Percentiles rank a stretch among this genome's conserved stretches.
Conservation (phyloP, 2,113 vertebrate genomes). For the Sakesphorus luctuosus region DNA sequence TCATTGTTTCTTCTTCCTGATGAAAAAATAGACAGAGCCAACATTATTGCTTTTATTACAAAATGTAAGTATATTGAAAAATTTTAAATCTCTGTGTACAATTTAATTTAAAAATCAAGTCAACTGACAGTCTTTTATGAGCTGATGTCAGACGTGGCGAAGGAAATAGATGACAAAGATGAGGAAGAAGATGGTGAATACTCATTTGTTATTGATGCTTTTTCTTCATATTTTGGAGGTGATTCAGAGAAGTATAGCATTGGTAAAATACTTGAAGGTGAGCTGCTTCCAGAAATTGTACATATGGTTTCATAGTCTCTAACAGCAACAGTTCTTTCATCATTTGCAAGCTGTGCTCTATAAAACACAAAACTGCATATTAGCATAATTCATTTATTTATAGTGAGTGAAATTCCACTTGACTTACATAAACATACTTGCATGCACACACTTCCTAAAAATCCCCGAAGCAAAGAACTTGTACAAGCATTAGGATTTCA, state of each 20-base stretch:
- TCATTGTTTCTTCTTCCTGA: neutral
- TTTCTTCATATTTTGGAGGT: constrained; percentile 78
- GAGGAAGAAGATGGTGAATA: neutral
- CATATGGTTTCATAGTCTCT: constrained; percentile 58
- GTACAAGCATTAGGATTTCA: neutral
- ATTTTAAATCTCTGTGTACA: neutral
- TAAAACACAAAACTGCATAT: constrained; percentile 23
- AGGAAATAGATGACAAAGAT: neutral
- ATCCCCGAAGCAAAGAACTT: constrained; percentile 3
- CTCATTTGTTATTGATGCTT: constrained; percentile 41
- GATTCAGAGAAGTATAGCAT: constrained; percentile 32
- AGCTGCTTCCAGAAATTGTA: constrained; percentile 67
- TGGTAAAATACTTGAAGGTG: constrained; percentile 34
- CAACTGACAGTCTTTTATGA: neutral
- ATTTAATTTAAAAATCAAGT: constrained; percentile 36
- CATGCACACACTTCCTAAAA: neutral
- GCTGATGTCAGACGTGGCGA: constrained; percentile 20
- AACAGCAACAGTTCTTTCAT: neutral
- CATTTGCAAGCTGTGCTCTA: constrained; percentile 54
- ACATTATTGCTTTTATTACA: constrained; percentile 68
- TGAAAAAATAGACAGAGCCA: constrained; percentile 19
- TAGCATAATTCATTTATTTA: constrained; percentile 6
- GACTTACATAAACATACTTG: neutral
- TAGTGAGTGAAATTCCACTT: neutral
- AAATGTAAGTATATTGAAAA: constrained; percentile 68